phyloP scores from a whole-genome alignment of 1,140 invertebrate genomes.

The Geopemphigus sp. region DNA sequence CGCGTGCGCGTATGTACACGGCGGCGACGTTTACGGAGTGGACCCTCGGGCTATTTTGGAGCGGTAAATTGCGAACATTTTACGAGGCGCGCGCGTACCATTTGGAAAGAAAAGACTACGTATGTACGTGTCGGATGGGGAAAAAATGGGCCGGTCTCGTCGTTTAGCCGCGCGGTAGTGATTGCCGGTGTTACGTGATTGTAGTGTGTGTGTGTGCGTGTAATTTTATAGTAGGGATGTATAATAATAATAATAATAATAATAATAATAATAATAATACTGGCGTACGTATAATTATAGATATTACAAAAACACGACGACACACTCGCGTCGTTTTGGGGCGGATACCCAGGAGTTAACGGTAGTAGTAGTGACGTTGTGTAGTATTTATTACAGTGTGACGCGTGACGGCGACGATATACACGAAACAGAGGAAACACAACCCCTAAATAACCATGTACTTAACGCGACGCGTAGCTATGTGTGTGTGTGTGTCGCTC shows the following conservation, averaged over 20 bases:
- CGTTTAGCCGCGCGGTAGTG: constrained; percentile 38
- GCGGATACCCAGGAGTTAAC: constrained; percentile 38
- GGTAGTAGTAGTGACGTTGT: neutral
- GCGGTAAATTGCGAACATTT: constrained; percentile 1
- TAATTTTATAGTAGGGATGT: constrained; percentile 29
- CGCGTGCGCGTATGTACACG: too few relatives aligned
- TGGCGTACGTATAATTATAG: constrained; percentile 25
- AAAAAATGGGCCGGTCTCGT: constrained; percentile 39
- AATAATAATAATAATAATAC: too few relatives aligned
- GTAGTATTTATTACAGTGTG: neutral
- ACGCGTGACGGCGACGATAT: constrained; percentile 29
- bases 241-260: neutral
- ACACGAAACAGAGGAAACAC: neutral
- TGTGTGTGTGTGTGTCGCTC: too few relatives aligned
- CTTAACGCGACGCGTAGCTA: neutral
- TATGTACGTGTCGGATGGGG: neutral
- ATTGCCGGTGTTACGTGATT: constrained; percentile 41
- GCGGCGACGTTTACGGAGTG: neutral
- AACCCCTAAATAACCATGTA: neutral
- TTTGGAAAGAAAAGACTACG: neutral
- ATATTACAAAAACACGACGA: constrained; percentile 36
- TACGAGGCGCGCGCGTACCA: constrained; percentile 18
- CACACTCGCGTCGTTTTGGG: constrained; percentile 32
- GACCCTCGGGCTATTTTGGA: constrained; percentile 23
- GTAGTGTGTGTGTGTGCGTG: neutral